Conservation (phyloP, 2,888 invertebrate species). For the Xestoiulus laeticollis region DNA sequence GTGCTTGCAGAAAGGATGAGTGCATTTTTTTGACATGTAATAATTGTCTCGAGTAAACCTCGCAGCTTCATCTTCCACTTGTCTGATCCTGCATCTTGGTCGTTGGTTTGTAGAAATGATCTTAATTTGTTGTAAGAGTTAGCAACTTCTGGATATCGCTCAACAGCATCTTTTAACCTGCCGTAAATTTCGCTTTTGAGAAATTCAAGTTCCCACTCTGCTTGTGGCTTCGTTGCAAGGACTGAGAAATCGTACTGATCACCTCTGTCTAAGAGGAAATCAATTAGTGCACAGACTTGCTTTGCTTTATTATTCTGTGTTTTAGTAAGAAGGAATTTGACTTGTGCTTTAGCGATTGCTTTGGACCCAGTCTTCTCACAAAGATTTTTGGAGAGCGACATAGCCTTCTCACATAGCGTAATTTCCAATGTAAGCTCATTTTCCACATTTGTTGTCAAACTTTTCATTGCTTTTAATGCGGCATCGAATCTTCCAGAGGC, state of each 20-base stretch:
- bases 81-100: not conserved
- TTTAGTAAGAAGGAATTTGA: not conserved
- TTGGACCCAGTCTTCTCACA: not conserved
- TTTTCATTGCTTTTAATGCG: not conserved
- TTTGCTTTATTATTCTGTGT: not conserved
- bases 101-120: not conserved
- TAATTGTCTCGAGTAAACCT: not conserved
- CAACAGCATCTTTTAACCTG: not conserved
- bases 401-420: not conserved
- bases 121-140: not conserved
- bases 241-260: not conserved
- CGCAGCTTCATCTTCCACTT: not conserved
- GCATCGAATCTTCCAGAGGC: not conserved
- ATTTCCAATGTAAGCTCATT: not conserved
- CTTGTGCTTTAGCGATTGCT: not conserved
- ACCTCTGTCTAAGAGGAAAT: not conserved
- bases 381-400: not conserved
- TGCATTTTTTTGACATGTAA: not conserved
- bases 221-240: not conserved
- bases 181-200: slow-evolving; percentile 15
- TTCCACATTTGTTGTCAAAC: not conserved
- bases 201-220: not conserved
- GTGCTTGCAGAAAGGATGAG: not conserved
- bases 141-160: not conserved
- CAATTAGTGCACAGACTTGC: not conserved